Base-by-base conservation (phyloP, 2,888 invertebrate genomes). In the Xestia rhomboidea region DNA sequence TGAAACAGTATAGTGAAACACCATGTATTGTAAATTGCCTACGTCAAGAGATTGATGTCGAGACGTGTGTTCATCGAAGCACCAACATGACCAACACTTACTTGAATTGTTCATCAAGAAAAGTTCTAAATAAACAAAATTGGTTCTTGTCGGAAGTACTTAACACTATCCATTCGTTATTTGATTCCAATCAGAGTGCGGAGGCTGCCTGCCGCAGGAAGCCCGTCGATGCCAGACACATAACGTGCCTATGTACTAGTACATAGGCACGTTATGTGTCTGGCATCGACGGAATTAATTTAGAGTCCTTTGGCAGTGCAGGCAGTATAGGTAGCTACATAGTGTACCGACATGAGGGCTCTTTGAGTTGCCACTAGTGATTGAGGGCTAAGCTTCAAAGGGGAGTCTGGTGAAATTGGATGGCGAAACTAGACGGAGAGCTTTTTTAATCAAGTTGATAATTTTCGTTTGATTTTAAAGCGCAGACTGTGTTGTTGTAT, bases 201-300 rank as follows among this genome's bases (percentile, higher is more conserved):
- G 7, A 6, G 11, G 38, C 64, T 44, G n/a, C 6, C 6, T 27
- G 41, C 41, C 49, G 46, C n/a, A 21, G 18, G 66, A 2, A 1
- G 67, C 38, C 67, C 74, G 60, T n/a, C 79, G 66, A 2, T 2
- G 67, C 46, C 67, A 81, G 60, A 30, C 79, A 82, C 41, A 81
- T 46, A 79, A 18, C 18, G 27, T 13, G 8, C 2, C 46, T 34
- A 34, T 63, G 54, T 76, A 57, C 68, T 60, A 2, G 1, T 34
- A 34, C 5, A 34, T 34, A 34, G 34, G 34, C 34, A 34, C 34
- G 34, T 34, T 34, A 34, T 34, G 4, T 34, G 34, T 34, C 34
- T 34, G 34, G 34, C 34, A 34, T 34, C 34, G 34, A 34, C 34
- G n/a, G n/a, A n/a, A 68, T 74, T 62, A 74, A 81, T 78, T 73